These are phyloP conservation scores for Alligator mississippiensis DNA, from an alignment of 2,113 vertebrate species.

Conservation along the genomic window DNA sequence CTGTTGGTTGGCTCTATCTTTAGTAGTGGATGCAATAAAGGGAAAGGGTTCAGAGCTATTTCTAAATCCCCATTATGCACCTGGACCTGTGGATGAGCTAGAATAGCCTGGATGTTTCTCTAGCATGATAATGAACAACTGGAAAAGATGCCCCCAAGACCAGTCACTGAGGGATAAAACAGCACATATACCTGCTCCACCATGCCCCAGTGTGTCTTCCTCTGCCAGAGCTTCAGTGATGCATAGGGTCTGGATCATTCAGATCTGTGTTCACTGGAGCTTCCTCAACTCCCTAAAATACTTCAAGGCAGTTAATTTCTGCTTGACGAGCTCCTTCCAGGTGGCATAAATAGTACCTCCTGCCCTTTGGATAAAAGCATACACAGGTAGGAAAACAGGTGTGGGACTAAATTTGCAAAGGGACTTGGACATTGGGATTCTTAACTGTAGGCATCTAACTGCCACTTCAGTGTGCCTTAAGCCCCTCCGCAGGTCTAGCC, in stretches of 20 bases:
- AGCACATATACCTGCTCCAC: not conserved
- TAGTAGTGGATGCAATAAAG: too few species aligned
- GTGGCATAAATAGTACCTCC: not conserved
- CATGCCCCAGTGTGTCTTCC: not conserved
- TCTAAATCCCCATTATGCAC: not conserved
- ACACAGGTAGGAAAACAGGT: not conserved
- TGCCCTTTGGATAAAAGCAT: not conserved
- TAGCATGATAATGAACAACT: not conserved
- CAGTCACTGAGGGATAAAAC: too few species aligned
- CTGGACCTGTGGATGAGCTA: too few species aligned
- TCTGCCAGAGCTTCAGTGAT: not conserved
- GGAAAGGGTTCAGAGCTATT: too few species aligned
- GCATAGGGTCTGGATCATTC: not conserved
- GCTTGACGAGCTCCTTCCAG: not conserved
- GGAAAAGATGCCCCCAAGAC: too few species aligned
- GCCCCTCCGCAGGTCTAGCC: not conserved
- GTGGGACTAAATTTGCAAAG: too few species aligned
- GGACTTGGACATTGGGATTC: too few species aligned
- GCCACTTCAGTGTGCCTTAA: accelerated
- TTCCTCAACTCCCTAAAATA: not conserved
- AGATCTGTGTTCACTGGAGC: not conserved
- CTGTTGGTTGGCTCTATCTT: too few species aligned
- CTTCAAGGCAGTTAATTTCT: not conserved
- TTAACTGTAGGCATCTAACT: too few species aligned
- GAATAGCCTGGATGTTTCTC: not conserved